Conservation (phyloP, 2,113 vertebrate genomes). For the Platysteira castanea region DNA sequence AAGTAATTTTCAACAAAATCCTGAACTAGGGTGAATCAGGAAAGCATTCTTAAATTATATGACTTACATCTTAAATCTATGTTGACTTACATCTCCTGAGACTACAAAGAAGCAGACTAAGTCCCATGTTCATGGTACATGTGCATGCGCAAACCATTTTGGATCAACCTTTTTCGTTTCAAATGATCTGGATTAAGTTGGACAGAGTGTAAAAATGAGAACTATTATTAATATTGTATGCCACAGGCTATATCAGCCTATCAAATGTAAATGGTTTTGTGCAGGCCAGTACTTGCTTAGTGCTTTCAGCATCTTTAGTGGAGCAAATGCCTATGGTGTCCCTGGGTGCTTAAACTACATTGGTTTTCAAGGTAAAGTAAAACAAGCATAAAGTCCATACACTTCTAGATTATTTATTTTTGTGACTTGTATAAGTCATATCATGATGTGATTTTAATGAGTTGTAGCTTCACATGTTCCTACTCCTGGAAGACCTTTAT, state of each 20-base stretch:
- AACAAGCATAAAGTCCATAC: not conserved
- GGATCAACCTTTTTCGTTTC: not conserved
- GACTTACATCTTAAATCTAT: too few species aligned
- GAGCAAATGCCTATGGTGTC: not conserved
- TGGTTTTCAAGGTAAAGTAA: not conserved
- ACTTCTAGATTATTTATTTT: slow-evolving; percentile 5
- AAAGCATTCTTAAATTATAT: not conserved
- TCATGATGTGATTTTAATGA: slow-evolving; percentile 43
- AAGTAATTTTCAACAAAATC: not conserved
- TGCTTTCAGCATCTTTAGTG: not conserved
- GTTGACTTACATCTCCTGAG: not conserved
- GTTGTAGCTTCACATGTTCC: not conserved
- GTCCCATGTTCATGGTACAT: not conserved
- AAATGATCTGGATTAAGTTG: not conserved
- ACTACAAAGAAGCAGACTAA: not conserved
- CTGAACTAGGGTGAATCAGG: not conserved
- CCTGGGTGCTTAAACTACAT: not conserved
- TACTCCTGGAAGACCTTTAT: not conserved
- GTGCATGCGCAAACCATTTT: not conserved
- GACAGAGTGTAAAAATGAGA: not conserved
- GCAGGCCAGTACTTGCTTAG: not conserved
- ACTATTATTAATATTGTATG: not conserved
- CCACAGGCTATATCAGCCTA: not conserved
- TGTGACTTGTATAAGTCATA: not conserved
- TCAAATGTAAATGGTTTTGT: not conserved